A percentile compares a stretch with the other conserved stretches of the same genome.
These are phyloP conservation scores for Sorex araneus DNA, from an alignment of 2,113 vertebrate species.

Conservation along the genomic window DNA sequence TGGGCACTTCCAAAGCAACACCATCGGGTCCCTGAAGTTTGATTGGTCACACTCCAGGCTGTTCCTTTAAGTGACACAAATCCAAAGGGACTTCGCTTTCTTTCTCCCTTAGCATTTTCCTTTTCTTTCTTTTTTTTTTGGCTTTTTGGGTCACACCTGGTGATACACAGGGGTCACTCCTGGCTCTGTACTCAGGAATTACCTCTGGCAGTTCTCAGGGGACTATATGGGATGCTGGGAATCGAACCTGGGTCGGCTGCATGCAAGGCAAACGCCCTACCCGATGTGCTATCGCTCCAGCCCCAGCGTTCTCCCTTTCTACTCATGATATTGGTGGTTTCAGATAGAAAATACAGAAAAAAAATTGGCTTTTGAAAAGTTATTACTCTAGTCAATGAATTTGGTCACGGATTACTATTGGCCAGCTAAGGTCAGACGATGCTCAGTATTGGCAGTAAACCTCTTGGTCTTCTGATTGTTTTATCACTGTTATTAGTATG, in stretches of 20 bases:
- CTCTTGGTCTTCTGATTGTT: conserved; percentile 89
- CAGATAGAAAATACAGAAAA: conserved; percentile 88
- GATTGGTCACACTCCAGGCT: conserved; percentile 91
- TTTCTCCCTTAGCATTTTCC: conserved; percentile 84
- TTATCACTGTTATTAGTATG: conserved; percentile 87
- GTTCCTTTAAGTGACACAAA: conserved; percentile 87
- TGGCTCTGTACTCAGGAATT: no score
- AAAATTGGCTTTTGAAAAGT: conserved; percentile 86
- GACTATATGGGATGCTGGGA: no score
- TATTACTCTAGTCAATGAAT: conserved; percentile 88
- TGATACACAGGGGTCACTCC: no score
- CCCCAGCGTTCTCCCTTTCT: conserved; percentile 86
- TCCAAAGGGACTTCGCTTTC: conserved; percentile 85
- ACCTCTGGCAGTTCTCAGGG: no score
- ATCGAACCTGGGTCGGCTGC: no score
- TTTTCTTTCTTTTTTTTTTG: conserved; percentile 84
- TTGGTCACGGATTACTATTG: conserved; percentile 83
- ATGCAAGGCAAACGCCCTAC: no score
- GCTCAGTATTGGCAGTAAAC: conserved; percentile 85
- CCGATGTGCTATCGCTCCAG: no score
- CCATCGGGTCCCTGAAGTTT: conserved; percentile 88
- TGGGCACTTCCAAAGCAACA: conserved; percentile 92
- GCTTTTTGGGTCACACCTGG: no score
- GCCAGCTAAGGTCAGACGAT: conserved; percentile 87
- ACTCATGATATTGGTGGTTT: conserved; percentile 91